Percentiles rank a stretch among this genome's conserved stretches.
phyloP scores from a whole-genome alignment of 2,797 vertebrate species.

The Sebastiscus tertius region DNA sequence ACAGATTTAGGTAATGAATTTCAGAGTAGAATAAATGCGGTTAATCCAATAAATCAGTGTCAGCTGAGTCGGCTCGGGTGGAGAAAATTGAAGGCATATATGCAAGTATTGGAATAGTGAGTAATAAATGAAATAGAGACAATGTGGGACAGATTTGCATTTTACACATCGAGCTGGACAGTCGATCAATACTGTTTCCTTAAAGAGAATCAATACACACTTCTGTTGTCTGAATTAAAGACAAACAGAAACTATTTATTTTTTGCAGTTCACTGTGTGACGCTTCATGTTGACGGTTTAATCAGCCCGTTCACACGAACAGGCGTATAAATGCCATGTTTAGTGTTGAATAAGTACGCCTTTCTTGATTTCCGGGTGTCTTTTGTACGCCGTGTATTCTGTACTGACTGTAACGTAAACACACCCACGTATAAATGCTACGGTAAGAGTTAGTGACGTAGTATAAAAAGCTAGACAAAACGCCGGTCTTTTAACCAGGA shows the following conservation, averaged over 20 bases:
- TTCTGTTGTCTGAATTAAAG: neutral
- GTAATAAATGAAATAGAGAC: constrained; percentile 8
- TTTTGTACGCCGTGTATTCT: too few species aligned
- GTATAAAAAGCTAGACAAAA: too few species aligned
- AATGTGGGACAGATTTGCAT: neutral
- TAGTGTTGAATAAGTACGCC: too few species aligned
- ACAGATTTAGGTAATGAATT: constrained; percentile 48
- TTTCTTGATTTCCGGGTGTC: too few species aligned
- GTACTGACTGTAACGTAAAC: too few species aligned
- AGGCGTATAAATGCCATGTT: too few species aligned
- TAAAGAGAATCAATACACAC: neutral
- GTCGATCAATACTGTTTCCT: neutral
- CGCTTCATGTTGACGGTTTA: neutral
- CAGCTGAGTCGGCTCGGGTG: neutral
- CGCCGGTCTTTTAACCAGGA: too few species aligned
- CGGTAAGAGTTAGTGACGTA: too few species aligned
- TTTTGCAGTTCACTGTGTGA: neutral
- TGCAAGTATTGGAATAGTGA: constrained; percentile 12
- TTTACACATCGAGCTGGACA: neutral
- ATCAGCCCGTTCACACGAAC: neutral
- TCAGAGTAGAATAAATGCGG: constrained; percentile 32
- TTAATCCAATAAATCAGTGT: constrained; percentile 52
- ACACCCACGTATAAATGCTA: too few species aligned
- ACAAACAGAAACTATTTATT: neutral
- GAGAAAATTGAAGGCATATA: neutral